A percentile compares a stretch with the other conserved stretches of the same genome.
These are phyloP conservation scores for Aphelenchoides avenae DNA, from an alignment of 1,140 invertebrate genomes.

Conservation along the genomic window DNA sequence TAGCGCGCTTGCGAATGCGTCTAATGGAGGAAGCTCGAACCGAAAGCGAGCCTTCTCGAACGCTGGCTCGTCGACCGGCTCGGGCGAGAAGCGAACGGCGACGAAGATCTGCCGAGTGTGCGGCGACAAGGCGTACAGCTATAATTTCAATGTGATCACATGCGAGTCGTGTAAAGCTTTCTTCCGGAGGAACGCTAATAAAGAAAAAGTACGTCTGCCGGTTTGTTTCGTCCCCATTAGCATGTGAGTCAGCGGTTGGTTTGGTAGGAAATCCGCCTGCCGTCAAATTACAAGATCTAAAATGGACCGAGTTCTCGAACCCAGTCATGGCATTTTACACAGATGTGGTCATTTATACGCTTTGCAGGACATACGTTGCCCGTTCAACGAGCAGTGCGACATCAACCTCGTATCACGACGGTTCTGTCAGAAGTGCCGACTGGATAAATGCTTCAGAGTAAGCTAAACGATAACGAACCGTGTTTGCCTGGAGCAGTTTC, in stretches of 20 bases:
- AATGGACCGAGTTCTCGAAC: too few relatives aligned
- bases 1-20: too few relatives aligned
- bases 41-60: slow-evolving; percentile 35
- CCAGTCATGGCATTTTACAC: too few relatives aligned
- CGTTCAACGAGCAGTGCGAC: slow-evolving; percentile 83
- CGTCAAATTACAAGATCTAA: too few relatives aligned
- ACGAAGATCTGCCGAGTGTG: slow-evolving; percentile 75
- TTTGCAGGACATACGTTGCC: slow-evolving; percentile 80
- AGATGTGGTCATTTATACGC: slow-evolving; percentile 28
- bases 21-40: too few relatives aligned
- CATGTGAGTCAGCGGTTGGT: too few relatives aligned
- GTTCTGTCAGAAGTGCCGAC: slow-evolving; percentile 90
- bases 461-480: slow-evolving; percentile 11
- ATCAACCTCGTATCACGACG: slow-evolving; percentile 82
- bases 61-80: slow-evolving; percentile 15
- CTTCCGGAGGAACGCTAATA: slow-evolving; percentile 86
- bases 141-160: slow-evolving; percentile 85
- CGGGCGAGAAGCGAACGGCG: slow-evolving; percentile 45
- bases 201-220: slow-evolving; percentile 77
- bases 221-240: too few relatives aligned
- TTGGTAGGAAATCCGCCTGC: too few relatives aligned
- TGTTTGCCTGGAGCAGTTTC: slow-evolving; percentile 21
- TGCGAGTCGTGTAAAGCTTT: slow-evolving; percentile 96
- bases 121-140: slow-evolving; percentile 79
- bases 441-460: slow-evolving; percentile 80